phyloP scores from a whole-genome alignment of 2,797 vertebrate species.

The Etheostoma perlongum region DNA sequence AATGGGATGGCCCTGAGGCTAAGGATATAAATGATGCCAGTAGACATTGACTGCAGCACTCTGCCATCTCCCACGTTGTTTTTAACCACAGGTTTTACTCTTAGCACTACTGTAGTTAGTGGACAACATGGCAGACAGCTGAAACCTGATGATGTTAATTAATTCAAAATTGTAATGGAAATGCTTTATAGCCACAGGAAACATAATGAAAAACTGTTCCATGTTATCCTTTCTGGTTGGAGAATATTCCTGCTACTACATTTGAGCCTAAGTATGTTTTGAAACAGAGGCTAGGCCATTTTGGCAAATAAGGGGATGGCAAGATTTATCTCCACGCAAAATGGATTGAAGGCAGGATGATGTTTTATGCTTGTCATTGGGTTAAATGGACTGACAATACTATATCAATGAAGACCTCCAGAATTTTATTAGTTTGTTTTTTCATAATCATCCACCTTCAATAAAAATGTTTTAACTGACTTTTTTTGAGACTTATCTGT shows the following conservation, averaged over 20 bases:
- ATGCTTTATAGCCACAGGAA: constrained; percentile 14
- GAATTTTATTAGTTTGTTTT: not conserved
- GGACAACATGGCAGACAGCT: constrained; percentile 7
- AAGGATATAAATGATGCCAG: constrained; percentile 75
- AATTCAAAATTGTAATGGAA: constrained; percentile 24
- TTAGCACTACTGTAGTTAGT: constrained; percentile 25
- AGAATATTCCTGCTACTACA: not conserved
- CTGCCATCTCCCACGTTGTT: constrained; percentile 50
- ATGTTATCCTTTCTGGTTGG: not conserved
- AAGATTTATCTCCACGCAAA: constrained; percentile 8
- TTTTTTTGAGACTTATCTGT: not conserved
- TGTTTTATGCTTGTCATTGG: not conserved
- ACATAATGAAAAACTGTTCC: not conserved
- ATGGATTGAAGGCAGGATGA: constrained; percentile 1
- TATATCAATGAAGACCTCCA: not conserved
- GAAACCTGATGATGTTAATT: constrained; percentile 30
- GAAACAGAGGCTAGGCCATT: constrained; percentile 6
- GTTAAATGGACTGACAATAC: constrained; percentile 5
- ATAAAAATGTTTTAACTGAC: not conserved
- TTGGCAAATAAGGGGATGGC: not conserved
- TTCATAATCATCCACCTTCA: not conserved
- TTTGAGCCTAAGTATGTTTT: constrained; percentile 16
- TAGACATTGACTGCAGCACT: constrained; percentile 65
- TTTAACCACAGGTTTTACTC: constrained; percentile 51
- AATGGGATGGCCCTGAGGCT: constrained; percentile 75